These are phyloP conservation scores for Mastacembelus armatus DNA, from an alignment of 2,797 vertebrate genomes.

Conservation along the genomic window DNA sequence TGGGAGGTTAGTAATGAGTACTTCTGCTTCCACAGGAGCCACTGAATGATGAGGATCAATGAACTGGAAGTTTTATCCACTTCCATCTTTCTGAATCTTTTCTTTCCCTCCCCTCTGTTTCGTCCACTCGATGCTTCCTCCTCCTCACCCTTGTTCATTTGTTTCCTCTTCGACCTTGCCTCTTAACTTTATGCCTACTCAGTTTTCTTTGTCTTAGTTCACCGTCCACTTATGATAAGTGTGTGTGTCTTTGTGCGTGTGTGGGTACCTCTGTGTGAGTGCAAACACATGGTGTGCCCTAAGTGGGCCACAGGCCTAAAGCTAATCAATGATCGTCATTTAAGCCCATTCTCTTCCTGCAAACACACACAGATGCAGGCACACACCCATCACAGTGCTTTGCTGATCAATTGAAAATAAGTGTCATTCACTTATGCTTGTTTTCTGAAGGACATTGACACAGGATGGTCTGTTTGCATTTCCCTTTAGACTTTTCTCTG, in stretches of 20 bases:
- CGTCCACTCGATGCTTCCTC: background rate
- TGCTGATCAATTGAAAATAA: slow-evolving; percentile 83
- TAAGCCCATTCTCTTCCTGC: slow-evolving; percentile 76
- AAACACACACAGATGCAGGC: slow-evolving; percentile 38
- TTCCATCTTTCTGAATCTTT: too few relatives aligned
- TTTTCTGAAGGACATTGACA: slow-evolving; percentile 48
- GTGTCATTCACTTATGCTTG: slow-evolving; percentile 70
- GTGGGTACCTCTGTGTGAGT: slow-evolving; percentile 62
- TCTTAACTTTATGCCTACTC: slow-evolving; percentile 19
- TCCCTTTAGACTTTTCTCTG: slow-evolving; percentile 25
- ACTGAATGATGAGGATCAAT: too few relatives aligned
- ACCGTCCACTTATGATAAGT: slow-evolving; percentile 39
- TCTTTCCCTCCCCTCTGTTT: background rate
- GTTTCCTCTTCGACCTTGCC: background rate
- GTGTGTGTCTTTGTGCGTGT: slow-evolving; percentile 25
- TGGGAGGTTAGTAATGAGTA: background rate
- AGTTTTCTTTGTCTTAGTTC: slow-evolving; percentile 20
- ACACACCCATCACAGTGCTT: slow-evolving; percentile 59
- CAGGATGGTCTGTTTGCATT: slow-evolving; percentile 17
- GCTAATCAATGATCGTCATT: slow-evolving; percentile 83
- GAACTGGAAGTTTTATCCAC: too few relatives aligned
- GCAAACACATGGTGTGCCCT: slow-evolving; percentile 75
- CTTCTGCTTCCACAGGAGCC: background rate
- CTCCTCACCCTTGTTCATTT: background rate
- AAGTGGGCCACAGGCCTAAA: slow-evolving; percentile 80